Percentiles rank a stretch among this genome's conserved stretches.
Conservation (phyloP, 2,113 vertebrate species). For the Melospiza georgiana region DNA sequence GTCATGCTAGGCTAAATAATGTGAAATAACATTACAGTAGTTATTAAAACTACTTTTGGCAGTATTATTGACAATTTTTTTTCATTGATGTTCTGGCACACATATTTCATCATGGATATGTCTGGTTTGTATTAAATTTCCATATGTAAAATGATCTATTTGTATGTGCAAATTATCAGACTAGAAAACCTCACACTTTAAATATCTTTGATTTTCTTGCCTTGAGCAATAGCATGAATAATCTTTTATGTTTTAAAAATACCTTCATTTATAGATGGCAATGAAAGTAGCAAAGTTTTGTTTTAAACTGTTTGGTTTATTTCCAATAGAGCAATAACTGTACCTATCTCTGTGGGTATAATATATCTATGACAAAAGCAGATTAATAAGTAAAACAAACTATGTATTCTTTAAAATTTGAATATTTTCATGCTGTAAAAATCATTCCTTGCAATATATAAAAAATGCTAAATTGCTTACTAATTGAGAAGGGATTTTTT, state of each 20-base stretch:
- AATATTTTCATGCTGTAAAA: neutral
- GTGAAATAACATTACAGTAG: neutral
- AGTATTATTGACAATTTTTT: neutral
- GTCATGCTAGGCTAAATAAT: neutral
- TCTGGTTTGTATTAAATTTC: neutral
- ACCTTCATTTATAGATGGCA: neutral
- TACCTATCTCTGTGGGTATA: neutral
- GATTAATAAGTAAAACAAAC: neutral
- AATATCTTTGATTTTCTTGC: neutral
- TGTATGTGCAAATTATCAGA: neutral
- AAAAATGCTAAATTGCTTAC: neutral
- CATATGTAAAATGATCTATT: neutral
- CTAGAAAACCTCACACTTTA: neutral
- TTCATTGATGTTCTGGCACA: neutral
- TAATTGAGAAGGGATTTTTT: neutral
- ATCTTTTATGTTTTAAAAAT: neutral
- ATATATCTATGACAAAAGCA: neutral
- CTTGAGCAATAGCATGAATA: neutral
- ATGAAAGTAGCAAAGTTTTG: neutral
- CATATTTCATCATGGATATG: neutral
- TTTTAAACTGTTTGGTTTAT: neutral
- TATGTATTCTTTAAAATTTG: neutral
- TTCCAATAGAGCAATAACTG: neutral
- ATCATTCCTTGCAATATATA: neutral
- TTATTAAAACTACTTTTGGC: neutral